Evolutionary conservation across 2,797 vertebrate genomes (phyloP).

Genomic region (Heterohyrax brucei): DNA sequence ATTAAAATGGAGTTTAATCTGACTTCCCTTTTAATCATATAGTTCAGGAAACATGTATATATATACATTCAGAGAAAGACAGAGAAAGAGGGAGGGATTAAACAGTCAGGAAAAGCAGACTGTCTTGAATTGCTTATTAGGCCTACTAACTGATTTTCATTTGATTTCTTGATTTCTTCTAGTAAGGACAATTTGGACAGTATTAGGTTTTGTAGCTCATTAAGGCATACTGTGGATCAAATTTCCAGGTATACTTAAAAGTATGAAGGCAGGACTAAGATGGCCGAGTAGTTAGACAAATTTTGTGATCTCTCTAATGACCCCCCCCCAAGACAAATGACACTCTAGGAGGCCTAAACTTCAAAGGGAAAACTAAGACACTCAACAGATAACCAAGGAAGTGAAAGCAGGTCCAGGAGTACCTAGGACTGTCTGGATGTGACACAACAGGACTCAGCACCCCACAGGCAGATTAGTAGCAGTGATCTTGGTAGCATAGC

Average conservation of each 20-base stretch:
- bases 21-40: neutral
- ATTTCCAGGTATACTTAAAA: slow-evolving; percentile 8
- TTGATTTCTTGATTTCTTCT: slow-evolving; percentile 39
- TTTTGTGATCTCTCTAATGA: too few species aligned
- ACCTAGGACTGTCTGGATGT: too few species aligned
- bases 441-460: too few species aligned
- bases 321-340: too few species aligned
- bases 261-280: too few species aligned
- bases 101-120: neutral
- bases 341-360: too few species aligned
- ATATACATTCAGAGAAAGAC: neutral
- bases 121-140: slow-evolving; percentile 27
- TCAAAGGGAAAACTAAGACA: too few species aligned
- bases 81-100: neutral
- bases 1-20: neutral
- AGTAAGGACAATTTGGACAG: neutral
- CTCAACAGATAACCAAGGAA: too few species aligned
- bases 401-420: too few species aligned
- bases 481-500: too few species aligned
- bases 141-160: neutral
- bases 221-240: neutral
- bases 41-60: neutral
- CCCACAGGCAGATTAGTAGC: too few species aligned
- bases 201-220: neutral
- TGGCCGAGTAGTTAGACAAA: too few species aligned